phyloP scores from a whole-genome alignment of 2,113 vertebrate genomes.

The Hystrix brachyura region DNA sequence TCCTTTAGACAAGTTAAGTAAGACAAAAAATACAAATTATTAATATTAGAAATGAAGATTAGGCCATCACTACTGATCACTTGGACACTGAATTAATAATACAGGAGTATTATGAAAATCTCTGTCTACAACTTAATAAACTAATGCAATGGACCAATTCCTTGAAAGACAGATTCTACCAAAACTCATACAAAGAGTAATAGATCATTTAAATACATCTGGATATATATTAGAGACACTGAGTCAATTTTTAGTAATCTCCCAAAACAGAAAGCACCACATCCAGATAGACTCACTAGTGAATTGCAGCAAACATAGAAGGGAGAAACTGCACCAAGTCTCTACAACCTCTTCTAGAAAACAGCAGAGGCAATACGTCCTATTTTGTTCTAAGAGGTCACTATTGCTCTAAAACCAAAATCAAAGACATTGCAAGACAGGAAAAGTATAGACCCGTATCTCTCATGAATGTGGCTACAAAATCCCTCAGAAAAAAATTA shows the following conservation, averaged over 20 bases:
- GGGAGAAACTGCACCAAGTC: background rate
- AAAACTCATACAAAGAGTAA: conserved; percentile 9
- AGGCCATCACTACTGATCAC: background rate
- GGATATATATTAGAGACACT: background rate
- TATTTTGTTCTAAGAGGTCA: background rate
- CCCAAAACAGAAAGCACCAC: conserved; percentile 4
- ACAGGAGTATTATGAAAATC: background rate
- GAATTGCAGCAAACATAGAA: background rate
- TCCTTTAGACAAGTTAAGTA: background rate
- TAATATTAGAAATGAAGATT: background rate
- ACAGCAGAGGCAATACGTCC: background rate
- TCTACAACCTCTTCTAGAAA: background rate
- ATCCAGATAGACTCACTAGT: background rate
- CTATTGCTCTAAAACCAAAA: background rate
- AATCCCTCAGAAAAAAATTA: background rate
- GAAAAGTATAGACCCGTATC: background rate
- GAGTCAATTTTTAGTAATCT: background rate
- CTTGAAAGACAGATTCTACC: background rate
- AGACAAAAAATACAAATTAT: background rate
- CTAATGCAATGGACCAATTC: background rate
- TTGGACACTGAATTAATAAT: background rate
- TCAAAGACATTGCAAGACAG: background rate
- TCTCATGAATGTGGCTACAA: background rate
- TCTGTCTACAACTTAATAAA: background rate
- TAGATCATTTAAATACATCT: background rate